Evolutionary conservation across 2,888 invertebrate genomes (phyloP).

Genomic region (Pecten maximus): DNA sequence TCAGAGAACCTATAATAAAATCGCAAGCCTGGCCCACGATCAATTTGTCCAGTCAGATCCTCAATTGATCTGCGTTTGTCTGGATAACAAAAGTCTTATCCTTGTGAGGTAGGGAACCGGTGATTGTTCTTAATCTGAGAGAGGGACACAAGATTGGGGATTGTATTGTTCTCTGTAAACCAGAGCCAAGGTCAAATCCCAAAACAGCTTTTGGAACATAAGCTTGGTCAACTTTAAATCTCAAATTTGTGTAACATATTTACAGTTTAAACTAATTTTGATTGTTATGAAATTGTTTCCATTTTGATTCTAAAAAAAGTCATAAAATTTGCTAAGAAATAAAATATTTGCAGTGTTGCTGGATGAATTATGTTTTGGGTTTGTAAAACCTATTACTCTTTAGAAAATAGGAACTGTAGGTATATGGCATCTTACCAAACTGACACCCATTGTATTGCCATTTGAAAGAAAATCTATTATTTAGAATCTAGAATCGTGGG

Average conservation of each 20-base stretch:
- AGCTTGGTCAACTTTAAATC: background rate
- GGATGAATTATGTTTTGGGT: background rate
- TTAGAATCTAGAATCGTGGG: background rate
- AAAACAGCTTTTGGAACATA: background rate
- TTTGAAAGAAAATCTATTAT: conserved; percentile 29
- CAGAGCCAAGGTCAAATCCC: background rate
- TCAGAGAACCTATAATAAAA: background rate
- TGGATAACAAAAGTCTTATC: background rate
- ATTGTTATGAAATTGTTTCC: background rate
- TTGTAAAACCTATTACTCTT: background rate
- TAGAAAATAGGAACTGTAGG: background rate
- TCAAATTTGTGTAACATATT: background rate
- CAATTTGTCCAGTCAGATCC: conserved; percentile 8
- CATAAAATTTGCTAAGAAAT: background rate
- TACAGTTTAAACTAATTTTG: background rate
- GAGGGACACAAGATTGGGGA: background rate
- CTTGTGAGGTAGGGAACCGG: background rate
- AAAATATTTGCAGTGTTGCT: background rate
- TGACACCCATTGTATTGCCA: conserved; percentile 24
- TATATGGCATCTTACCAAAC: conserved; percentile 4
- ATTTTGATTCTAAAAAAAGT: background rate
- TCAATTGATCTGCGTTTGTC: conserved; percentile 19
- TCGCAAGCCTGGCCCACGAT: background rate
- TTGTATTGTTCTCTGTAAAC: background rate
- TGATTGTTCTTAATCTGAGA: conserved; percentile 18